Percentiles rank a stretch among this genome's conserved stretches.
Evolutionary conservation across 2,797 vertebrate species (phyloP).

Genomic region (Fratercula arctica): DNA sequence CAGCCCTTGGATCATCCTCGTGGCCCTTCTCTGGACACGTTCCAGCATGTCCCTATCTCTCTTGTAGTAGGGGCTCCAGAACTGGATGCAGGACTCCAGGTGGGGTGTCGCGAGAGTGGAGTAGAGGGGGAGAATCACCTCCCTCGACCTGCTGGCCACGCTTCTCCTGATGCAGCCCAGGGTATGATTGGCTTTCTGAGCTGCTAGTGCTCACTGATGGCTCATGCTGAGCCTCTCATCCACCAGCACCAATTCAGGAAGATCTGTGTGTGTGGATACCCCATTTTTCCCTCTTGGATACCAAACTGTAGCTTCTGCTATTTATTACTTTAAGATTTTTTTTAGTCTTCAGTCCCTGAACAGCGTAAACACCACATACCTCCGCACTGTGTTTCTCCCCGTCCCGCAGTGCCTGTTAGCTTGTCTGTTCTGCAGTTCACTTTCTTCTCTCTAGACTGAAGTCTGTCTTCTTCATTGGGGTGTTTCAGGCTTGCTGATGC

Average conservation of each 20-base stretch:
- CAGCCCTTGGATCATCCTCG: too few species aligned
- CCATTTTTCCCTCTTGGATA: neutral
- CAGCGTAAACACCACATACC: fast-evolving
- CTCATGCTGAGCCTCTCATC: too few species aligned
- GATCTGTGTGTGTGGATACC: neutral
- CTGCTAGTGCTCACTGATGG: too few species aligned
- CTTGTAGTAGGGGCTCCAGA: too few species aligned
- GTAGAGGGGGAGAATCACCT: too few species aligned
- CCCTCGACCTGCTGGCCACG: too few species aligned
- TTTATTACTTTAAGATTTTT: neutral
- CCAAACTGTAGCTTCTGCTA: neutral
- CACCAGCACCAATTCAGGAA: neutral
- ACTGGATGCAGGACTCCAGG: too few species aligned
- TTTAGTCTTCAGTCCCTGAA: neutral
- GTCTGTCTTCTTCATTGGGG: neutral
- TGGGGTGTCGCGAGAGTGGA: too few species aligned
- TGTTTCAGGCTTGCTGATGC: neutral
- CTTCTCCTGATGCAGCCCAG: too few species aligned
- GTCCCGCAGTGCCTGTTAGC: neutral
- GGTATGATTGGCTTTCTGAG: too few species aligned
- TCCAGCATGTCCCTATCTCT: too few species aligned
- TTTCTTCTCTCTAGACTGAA: neutral
- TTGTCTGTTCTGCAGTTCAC: neutral
- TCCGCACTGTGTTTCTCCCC: fast-evolving
- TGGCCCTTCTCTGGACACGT: too few species aligned